A percentile compares a stretch with the other conserved stretches of the same genome.
Conservation (phyloP, 2,113 vertebrate species). For the Pseudonaja textilis region DNA sequence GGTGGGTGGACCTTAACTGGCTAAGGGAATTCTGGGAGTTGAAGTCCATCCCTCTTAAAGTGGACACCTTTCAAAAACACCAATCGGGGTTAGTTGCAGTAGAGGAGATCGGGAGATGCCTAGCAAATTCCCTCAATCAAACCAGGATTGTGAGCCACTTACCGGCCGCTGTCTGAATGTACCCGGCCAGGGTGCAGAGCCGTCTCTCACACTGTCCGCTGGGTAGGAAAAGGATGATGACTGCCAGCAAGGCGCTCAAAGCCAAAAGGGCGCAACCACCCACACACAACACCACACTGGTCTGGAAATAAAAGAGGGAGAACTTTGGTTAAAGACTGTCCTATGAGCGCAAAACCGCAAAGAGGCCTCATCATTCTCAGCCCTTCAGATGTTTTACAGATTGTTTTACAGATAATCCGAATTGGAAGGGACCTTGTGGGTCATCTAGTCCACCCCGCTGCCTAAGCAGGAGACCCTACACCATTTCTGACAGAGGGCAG, state of each 20-base stretch:
- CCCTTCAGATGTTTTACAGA: too few relatives aligned
- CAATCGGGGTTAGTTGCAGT: neutral
- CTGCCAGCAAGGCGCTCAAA: slow-evolving; percentile 87
- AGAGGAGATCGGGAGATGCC: neutral
- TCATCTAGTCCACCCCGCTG: too few relatives aligned
- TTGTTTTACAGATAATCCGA: too few relatives aligned
- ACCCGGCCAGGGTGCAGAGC: slow-evolving; percentile 88
- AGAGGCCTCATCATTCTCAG: neutral
- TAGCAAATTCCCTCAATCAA: neutral
- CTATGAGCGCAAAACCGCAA: neutral
- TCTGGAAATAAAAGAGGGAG: slow-evolving; percentile 73
- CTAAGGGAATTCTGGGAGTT: neutral
- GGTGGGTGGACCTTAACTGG: neutral
- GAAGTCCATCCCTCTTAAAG: neutral
- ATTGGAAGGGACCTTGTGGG: too few relatives aligned
- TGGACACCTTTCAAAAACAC: neutral
- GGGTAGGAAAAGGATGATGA: slow-evolving; percentile 88
- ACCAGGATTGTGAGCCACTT: slow-evolving; percentile 29
- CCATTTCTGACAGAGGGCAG: too few relatives aligned
- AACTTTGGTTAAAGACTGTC: neutral
- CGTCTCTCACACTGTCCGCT: slow-evolving; percentile 85
- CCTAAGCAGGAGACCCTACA: too few relatives aligned
- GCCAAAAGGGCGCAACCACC: slow-evolving; percentile 88
- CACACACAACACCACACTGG: slow-evolving; percentile 86
- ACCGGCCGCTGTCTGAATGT: slow-evolving; percentile 95